A percentile compares a stretch with the other conserved stretches of the same genome.
phyloP scores from a whole-genome alignment of 1,140 invertebrate species.

The Leptopilina boulardi region DNA sequence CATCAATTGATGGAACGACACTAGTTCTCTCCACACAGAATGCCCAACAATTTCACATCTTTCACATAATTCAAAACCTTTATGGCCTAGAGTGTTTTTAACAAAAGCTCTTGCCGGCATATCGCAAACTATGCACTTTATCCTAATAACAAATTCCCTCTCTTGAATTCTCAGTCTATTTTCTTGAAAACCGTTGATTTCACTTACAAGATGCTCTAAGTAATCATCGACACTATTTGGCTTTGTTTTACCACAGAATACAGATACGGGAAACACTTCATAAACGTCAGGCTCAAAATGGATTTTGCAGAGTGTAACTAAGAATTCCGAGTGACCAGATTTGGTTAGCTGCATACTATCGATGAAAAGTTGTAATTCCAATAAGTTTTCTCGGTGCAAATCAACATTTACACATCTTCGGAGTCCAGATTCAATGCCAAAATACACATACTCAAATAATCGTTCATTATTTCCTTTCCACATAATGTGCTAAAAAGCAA shows the following conservation, averaged over 20 bases:
- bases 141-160: constrained; percentile 35
- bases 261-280: constrained; percentile 47
- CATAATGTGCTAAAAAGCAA: too few relatives aligned
- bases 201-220: constrained; percentile 44
- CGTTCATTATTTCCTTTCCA: too few relatives aligned
- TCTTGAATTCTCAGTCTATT: constrained; percentile 41
- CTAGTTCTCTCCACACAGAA: neutral
- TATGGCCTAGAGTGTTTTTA: constrained; percentile 43
- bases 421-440: constrained; percentile 40
- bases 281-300: constrained; percentile 25
- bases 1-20: neutral
- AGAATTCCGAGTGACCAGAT: constrained; percentile 40
- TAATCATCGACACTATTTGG: constrained; percentile 43
- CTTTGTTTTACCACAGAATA: constrained; percentile 50
- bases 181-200: constrained; percentile 43
- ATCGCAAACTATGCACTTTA: constrained; percentile 50
- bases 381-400: constrained; percentile 12
- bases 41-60: constrained; percentile 42
- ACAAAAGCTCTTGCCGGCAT: constrained; percentile 40
- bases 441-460: constrained; percentile 52
- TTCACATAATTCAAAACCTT: constrained; percentile 47
- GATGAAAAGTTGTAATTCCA: constrained; percentile 35
- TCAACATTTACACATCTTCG: constrained; percentile 30
- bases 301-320: constrained; percentile 45
- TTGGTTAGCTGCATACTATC: constrained; percentile 45